These are phyloP conservation scores for Poeciliopsis infans DNA, from an alignment of 2,797 vertebrate species.

Conservation along the genomic window DNA sequence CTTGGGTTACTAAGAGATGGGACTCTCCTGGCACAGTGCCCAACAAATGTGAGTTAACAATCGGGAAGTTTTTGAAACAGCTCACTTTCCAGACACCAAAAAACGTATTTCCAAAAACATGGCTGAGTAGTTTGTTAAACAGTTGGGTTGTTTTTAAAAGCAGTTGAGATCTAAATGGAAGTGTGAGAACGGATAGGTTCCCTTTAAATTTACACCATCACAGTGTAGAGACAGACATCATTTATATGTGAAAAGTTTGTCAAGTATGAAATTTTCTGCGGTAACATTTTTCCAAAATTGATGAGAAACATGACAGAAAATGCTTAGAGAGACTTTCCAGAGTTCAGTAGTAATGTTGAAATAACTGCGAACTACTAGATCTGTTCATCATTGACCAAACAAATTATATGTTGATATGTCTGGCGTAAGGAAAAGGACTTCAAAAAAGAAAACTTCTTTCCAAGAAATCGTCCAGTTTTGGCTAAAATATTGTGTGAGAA, in stretches of 20 bases:
- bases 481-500: not conserved
- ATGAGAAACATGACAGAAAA: not conserved
- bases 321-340: not conserved
- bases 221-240: not conserved
- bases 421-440: not conserved
- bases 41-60: too few species aligned
- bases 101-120: too few species aligned
- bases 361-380: not conserved
- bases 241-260: not conserved
- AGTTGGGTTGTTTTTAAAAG: too few species aligned
- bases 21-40: too few species aligned
- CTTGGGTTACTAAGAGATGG: too few species aligned
- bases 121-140: too few species aligned
- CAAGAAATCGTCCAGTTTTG: not conserved
- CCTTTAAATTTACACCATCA: too few species aligned
- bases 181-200: too few species aligned
- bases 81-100: too few species aligned
- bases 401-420: not conserved
- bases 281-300: not conserved
- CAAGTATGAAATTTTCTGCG: not conserved
- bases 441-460: not conserved
- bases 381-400: not conserved
- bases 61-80: too few species aligned
- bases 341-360: not conserved
- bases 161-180: too few species aligned